Evolutionary conservation across 2,888 invertebrate species (phyloP), one percentile per base, ranked within the genome.

Genomic region (Agelastica alni): DNA sequence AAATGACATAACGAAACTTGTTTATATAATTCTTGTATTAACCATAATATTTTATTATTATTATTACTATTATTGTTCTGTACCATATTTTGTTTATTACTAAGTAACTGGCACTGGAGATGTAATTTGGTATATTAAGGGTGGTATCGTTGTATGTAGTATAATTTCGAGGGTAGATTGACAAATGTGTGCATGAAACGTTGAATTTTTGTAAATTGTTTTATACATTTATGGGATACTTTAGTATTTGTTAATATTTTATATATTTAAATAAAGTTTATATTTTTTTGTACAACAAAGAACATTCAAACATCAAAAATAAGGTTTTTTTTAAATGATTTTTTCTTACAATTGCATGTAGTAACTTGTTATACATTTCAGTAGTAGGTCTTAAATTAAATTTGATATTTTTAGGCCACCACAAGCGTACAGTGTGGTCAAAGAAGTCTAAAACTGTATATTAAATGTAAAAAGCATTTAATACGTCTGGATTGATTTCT

Each of bases 401-500:
- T 52, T 52, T 44, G 6, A 53, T 13, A 43, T 61, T 63, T 65
- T 67, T 65, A 59, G 66, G 66, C 65, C 67, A 65, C 67, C 67
- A 49, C 56, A 52, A 49, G 58, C 54, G 54, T 58, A 53, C 47
- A 57, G 61, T 57, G 28, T 48, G 30, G n/a, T 34, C 28, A 16
- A 43, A 43, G 5, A 12, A 17, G 26, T 51, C 14, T 22, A 10
- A 31, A 12, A 34, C n/a, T 26, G 4, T n/a, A n/a, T n/a, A 9
- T 12, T 20, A 48, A 41, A 32, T 31, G n/a, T 10, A 39, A 39
- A 30, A 10, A 16, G 10, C 10, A 39, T n/a, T n/a, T n/a, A n/a
- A n/a, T n/a, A 13, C 20, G 13, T 3, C 2, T 53, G 9, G 34
- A 12, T 7, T 32, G 39, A 6, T 18, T 48, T 43, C n/a, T 34